These are phyloP conservation scores for Glomeris maerens DNA, from an alignment of 1,140 invertebrate genomes.

Conservation along the genomic window DNA sequence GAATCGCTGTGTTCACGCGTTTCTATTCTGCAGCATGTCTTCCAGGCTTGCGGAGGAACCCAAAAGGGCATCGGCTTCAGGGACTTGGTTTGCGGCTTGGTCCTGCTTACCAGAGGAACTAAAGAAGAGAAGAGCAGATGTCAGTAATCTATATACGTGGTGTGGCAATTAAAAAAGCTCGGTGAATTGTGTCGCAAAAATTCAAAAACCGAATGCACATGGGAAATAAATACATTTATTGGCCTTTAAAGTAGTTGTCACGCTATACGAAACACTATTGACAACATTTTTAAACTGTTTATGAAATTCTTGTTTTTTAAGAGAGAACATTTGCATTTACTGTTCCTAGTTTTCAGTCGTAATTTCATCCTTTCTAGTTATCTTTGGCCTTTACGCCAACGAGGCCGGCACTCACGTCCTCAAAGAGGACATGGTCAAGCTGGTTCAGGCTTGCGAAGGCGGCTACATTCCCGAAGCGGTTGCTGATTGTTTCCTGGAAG, in stretches of 20 bases:
- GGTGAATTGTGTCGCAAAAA: too few species aligned
- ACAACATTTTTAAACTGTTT: not conserved
- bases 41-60: conserved; percentile 61
- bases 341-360: too few species aligned
- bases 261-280: too few species aligned
- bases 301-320: too few species aligned
- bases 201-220: too few species aligned
- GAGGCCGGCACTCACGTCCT: conserved; percentile 57
- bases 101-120: conserved; percentile 64
- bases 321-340: too few species aligned
- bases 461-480: conserved; percentile 34
- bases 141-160: too few species aligned
- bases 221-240: too few species aligned
- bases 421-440: conserved; percentile 55
- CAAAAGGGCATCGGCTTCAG: conserved; percentile 63
- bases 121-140: conserved; percentile 70
- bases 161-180: not conserved
- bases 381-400: conserved; percentile 72
- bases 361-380: conserved; percentile 50
- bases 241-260: too few species aligned
- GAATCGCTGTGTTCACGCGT: too few species aligned
- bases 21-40: conserved; percentile 47
- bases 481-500: conserved; percentile 36
- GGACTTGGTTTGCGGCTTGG: conserved; percentile 65
- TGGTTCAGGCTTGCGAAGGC: conserved; percentile 43